Evolutionary conservation across 2,113 vertebrate species (phyloP).

Genomic region (Oreochromis niloticus): DNA sequence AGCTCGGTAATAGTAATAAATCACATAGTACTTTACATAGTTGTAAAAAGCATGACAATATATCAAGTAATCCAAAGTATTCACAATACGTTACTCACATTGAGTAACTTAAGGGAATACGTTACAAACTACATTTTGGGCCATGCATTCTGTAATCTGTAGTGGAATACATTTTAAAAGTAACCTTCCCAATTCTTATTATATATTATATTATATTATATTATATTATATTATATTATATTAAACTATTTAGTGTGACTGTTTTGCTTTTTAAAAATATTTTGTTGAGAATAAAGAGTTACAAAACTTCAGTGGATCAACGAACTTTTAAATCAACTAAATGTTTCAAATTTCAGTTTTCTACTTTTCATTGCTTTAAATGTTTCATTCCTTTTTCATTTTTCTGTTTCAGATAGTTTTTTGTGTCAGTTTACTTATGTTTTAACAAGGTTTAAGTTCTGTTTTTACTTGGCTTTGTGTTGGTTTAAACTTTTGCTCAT

Average conservation of each 20-base stretch:
- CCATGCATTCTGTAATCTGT: not conserved
- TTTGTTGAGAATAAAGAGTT: not conserved
- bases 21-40: no score
- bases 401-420: not conserved
- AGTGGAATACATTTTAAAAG: not conserved
- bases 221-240: accelerated
- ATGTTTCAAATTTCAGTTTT: not conserved
- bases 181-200: not conserved
- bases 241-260: not conserved
- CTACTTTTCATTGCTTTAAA: not conserved
- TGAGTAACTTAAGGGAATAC: not conserved
- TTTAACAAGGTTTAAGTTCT: not conserved
- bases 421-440: not conserved
- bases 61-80: no score
- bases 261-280: not conserved
- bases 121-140: accelerated
- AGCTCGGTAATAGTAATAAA: no score
- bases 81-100: accelerated
- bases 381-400: not conserved
- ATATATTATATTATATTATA: accelerated
- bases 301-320: accelerated
- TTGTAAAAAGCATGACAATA: no score
- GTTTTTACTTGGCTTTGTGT: not conserved
- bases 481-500: not conserved
- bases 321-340: not conserved